Base-by-base conservation (phyloP, 2,797 vertebrate species). In the Lepidocolaptes lacrymiger region DNA sequence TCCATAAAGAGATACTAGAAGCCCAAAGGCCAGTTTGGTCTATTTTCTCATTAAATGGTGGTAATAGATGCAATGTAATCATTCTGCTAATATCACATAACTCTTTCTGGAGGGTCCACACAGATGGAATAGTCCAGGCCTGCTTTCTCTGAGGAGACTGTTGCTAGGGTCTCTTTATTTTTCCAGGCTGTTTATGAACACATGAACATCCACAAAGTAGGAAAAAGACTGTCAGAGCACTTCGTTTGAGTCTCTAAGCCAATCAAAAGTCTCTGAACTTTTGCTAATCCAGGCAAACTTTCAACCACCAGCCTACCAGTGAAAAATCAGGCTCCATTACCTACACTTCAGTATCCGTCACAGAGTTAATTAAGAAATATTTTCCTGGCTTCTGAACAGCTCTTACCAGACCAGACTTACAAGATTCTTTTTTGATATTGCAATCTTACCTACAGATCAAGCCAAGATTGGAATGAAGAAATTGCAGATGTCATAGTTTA, bases 321-420 rank as follows among this genome's bases (percentile, higher is more conserved):
- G 1, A 81, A 89, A 72, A 52, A 26, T 9, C 30, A n/a, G 54
- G 36, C 24, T 80, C 63, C 22, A 16, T 34, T n/a, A 36, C 52
- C 68, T 66, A 39, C 24, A 39, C 32, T 69, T 46, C 73, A 37
- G 30, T 27, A 59, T 54, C 28, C 76, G 69, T 55, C 76, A 68
- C 28, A 22, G 26, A 62, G 39, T 23, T 78, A 4, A 2, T 46
- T 21, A 62, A 67, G 79, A 81, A 89, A 91, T 22, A 58, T 69
- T 68, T 68, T 64, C 68, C 37, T 66, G 81, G n/a, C 71, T 96
- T 81, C 86, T 82, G 44, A 91, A 74, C 48, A 89, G 59, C 34
- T 85, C 75, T 61, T 74, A 56, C 44, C 52, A 85, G 71, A 82
- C 32, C 44, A 79, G 19, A 43, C 23, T 71, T 54, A 74, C 12